Evolutionary conservation across 2,797 vertebrate genomes (phyloP), one percentile per base, ranked within the genome.

Genomic region (Parotocinclus haroldoi): DNA sequence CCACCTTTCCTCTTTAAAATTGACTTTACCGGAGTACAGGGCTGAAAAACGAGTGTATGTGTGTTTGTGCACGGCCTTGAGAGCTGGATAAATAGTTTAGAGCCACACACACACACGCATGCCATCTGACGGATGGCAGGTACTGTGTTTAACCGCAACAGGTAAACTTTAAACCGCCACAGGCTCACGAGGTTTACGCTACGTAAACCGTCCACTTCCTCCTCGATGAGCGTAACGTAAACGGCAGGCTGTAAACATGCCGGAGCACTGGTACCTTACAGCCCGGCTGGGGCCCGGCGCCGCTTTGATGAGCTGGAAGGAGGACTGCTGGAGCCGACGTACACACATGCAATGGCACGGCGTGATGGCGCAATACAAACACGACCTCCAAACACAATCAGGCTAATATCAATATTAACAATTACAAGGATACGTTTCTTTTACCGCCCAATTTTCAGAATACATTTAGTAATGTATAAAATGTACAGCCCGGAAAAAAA

Each of bases 121-220:
- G 52, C 17, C 4, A 18, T 37, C 51, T 66, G 67, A 74, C 51
- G 49, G 62, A 56, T 63, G 58, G 51, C 75, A 77, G 71, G 73
- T 80, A 68, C 36, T 14, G 56, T 65, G 84, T 88, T 86, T 88
- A 85, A 78, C 78, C 81, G 68, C 59, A 78, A 76, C 87, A 91
- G 89, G 88, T 90, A 86, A 88, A 89, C 87, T 80, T 78, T 63
- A 64, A 63, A 78, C 83, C 84, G 81, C 85, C 85, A 84, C 50
- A 7, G 62, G 10, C 59, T 19, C 0, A 63, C 7, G 48, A 76
- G 67, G 87, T 89, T 90, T 90, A 89, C 78, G 80, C 77, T 83
- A 78, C 55, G 55, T 87, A 88, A 89, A 88, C 82, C 79, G 77
- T 83, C 77, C 79, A 76, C 86, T 89, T 89, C 87, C 87, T 84